Percentiles rank a stretch among this genome's conserved stretches.
phyloP scores from a whole-genome alignment of 2,888 invertebrate genomes.

The Heliconius charithonia region DNA sequence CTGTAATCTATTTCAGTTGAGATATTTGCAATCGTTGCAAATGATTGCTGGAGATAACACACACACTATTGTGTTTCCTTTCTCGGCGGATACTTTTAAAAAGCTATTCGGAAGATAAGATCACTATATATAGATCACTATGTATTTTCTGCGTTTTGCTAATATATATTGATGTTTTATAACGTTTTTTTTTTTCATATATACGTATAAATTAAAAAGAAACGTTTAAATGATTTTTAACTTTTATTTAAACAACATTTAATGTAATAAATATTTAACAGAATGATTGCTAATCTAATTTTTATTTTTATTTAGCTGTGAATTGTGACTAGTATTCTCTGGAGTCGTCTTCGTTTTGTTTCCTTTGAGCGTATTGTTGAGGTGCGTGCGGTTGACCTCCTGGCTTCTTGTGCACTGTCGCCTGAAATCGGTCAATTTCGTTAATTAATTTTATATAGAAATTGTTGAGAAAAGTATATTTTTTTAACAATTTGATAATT shows the following conservation, averaged over 20 bases:
- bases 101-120: constrained; percentile 60
- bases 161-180: neutral
- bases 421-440: constrained; percentile 57
- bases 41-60: constrained; percentile 94
- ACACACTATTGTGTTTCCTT: constrained; percentile 94
- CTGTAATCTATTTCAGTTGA: constrained; percentile 78
- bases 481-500: too few species aligned
- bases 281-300: constrained; percentile 26
- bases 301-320: constrained; percentile 40
- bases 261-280: constrained; percentile 65
- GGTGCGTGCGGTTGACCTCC: constrained; percentile 61
- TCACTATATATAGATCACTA: constrained; percentile 21
- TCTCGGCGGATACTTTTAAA: constrained; percentile 87
- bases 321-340: constrained; percentile 69
- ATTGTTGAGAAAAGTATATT: too few species aligned
- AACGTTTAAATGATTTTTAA: constrained; percentile 12
- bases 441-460: neutral
- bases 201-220: constrained; percentile 18
- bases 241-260: constrained; percentile 41
- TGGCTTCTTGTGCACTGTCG: constrained; percentile 75
- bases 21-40: constrained; percentile 93
- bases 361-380: constrained; percentile 66
- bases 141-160: neutral
- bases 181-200: neutral
- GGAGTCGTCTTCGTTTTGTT: constrained; percentile 68